Base-by-base conservation (phyloP, 2,888 invertebrate genomes). In the Cosmia trapezina region DNA sequence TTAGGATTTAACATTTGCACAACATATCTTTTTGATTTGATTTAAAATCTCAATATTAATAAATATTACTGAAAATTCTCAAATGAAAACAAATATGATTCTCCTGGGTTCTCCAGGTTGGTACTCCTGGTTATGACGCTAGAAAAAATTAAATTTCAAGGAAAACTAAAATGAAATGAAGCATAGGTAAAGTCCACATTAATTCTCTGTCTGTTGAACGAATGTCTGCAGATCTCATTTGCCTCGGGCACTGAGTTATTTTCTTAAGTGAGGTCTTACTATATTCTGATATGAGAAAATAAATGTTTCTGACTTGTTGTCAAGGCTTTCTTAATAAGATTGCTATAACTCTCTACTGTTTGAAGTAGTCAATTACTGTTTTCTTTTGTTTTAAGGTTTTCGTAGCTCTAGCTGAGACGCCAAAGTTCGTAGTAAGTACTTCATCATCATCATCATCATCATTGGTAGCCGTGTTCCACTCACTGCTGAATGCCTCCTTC, bases 241-340 rank as follows among this genome's bases (percentile, higher is more conserved):
- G 89, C 91, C 91, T 74, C 75, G 88, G 92, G 88, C 74, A 84
- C 73, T 74, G 82, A 83, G 87, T 86, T 91, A 88, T 91, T 90
- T 90, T 91, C 89, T 87, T 88, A 82, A 87, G 81, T 83, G 80
- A 77, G 82, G 85, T 84, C 88, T 90, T 87, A 88, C 90, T 91
- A 90, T 88, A 88, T 90, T 92, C 88, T 91, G 91, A 92, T 92
- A 89, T 89, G 86, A 89, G 83, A 91, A 89, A 90, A 90, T 89
- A 90, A 90, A 88, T 92, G 93, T 88, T 90, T 74, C 74, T 83
- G 91, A 92, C 92, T 90, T 91, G 89, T 91, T 90, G 89, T 92
- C 88, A 83, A 83, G 60, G 72, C 57, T 78, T 81, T 83, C 72
- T 76, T 45, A 57, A 57, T 43, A 53, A 53, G 14, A 22, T 22